Evolutionary conservation across 2,113 vertebrate species (phyloP), one percentile per base, ranked within the genome.

Genomic region (Neolamprologus cancellatus): DNA sequence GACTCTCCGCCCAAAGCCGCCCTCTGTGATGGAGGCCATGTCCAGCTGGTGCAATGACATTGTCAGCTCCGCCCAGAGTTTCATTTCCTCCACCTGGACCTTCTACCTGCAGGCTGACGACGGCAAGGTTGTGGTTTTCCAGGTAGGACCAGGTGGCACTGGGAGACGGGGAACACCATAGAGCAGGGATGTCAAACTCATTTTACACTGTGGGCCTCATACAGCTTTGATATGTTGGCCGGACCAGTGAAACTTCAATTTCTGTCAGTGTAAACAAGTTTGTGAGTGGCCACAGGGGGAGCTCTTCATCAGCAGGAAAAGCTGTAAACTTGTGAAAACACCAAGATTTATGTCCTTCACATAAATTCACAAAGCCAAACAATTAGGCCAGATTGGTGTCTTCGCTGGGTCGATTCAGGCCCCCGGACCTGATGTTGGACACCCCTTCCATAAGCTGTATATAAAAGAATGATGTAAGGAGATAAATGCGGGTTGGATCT

Each of bases 21-120:
- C 8, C 66, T 99, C 98, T 2, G 87, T 98, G 83, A 93, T 99
- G 81, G 97, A 98, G 88, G 93, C 98, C 18, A 94, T 99, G 34
- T 98, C 98, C 92, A 96, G 96, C 50, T 98, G 99, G 96, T 99
- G 98, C 95, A 99, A 95, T 1, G 97, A 98, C 91, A 97, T 99
- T 0, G 96, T 99, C 94, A 99, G 96, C 96, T 99, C 98, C 0
- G 98, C 99, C 53, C 99, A 98, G 94, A 98, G 98, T 92, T 98
- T 99, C 87, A 97, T 99, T 92, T 99, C 98, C 90, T 99, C 98
- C 90, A 98, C 98, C 39, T 99, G 98, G 99, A 99, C 99, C 57
- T 99, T 99, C 94, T 99, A 99, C 94, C 95, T 99, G 91, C 98
- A 99, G 96, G 98, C 97, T 0, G 98, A 99, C 0, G 98, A 97